Base-by-base conservation (phyloP, 2,113 vertebrate species). In the Leucoraja erinaceus region DNA sequence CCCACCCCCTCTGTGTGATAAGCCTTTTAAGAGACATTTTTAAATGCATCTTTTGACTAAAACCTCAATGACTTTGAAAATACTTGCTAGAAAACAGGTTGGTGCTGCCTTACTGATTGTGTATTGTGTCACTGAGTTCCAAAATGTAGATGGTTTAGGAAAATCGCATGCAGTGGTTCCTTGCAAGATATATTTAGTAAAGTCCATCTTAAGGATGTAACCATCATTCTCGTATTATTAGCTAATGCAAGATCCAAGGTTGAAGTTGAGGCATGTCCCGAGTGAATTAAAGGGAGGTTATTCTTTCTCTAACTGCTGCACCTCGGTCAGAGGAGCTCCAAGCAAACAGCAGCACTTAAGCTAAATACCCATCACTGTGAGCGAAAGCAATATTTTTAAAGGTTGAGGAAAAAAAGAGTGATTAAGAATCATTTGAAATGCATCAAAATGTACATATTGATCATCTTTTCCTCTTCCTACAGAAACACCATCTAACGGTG, bases 401-500 rank as follows among this genome's bases (percentile, higher is more conserved):
- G 7, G 56, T n/a, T 86, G 28, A 61, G 56, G 56, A 16, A 5
- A 86, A 63, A 54, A 63, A 63, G 56, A 12, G 54, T 25, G 28
- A 56, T n/a, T 18, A 88, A 86, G 59, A 61, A 12, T 12, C 4
- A 38, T 68, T 68, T 90, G 61, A 90, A 70, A 90, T 70, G 18
- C 16, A 31, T 31, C n/a, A 7, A 54, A 88, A 59, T 31, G 38
- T 88, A 16, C 5, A 38, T 66, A 12, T 38, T 18, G 0, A 90
- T 59, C 7, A 38, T 5, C 47, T 68, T 88, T 88, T 47, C 70
- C 25, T 95, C 93, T 93, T 25, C 78, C 94, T 93, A 9, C 95
- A 99, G 99, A 96, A 96, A 74, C 96, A 98, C 94, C 99, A 98
- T 95, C 97, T 99, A 94, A 98, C 98, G 0, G 93, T 99, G 94